These are phyloP conservation scores for Cremastinae sp. DNA, from an alignment of 2,888 invertebrate species.

Conservation along the genomic window DNA sequence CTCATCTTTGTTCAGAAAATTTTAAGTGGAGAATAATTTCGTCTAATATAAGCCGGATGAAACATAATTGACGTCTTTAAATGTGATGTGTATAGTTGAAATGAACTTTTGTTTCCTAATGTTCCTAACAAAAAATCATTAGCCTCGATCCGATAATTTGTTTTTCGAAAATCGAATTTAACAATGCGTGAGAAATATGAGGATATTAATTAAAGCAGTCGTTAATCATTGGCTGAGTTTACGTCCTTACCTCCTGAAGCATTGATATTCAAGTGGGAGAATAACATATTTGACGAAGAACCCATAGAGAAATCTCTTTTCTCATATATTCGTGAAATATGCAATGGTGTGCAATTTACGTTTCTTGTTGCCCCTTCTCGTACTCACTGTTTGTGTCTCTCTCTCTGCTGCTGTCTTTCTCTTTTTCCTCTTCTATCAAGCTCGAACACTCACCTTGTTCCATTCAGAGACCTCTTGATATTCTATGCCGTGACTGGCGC, in stretches of 20 bases:
- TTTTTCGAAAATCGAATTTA: too few species aligned
- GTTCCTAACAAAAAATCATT: too few species aligned
- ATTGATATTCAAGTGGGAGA: conserved; percentile 74
- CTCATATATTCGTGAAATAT: conserved; percentile 5
- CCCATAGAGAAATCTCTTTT: background rate
- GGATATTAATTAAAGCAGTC: conserved; percentile 11
- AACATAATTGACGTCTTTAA: too few species aligned
- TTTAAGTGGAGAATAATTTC: too few species aligned
- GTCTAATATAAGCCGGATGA: too few species aligned
- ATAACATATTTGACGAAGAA: conserved; percentile 69
- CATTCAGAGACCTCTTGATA: conserved; percentile 25
- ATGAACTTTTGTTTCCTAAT: too few species aligned
- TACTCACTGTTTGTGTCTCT: too few species aligned
- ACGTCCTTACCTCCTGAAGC: conserved; percentile 66
- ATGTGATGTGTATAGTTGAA: too few species aligned
- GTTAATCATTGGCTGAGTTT: conserved; percentile 44
- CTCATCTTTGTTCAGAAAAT: too few species aligned
- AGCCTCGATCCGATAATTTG: too few species aligned
- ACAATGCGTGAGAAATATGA: too few species aligned
- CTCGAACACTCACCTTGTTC: conserved; percentile 33
- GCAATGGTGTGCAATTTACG: conserved; percentile 21
- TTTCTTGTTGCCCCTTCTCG: conserved; percentile 16
- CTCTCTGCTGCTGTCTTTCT: conserved; percentile 6
- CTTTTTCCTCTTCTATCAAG: conserved; percentile 6
- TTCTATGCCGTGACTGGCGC: conserved; percentile 36